Evolutionary conservation across 2,113 vertebrate genomes (phyloP).

Genomic region (Asarcornis scutulata): DNA sequence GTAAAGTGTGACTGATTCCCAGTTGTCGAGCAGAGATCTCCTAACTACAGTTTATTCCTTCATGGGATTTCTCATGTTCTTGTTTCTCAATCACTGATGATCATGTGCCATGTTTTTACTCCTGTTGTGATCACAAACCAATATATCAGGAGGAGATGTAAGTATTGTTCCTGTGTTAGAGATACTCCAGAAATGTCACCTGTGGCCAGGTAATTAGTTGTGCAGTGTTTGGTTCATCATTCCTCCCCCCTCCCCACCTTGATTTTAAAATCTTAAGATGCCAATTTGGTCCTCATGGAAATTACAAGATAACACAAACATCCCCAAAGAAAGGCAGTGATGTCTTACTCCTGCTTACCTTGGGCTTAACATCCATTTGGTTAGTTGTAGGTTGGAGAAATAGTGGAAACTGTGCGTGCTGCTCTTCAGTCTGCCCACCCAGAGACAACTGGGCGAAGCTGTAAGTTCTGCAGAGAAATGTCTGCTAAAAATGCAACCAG

Average conservation of each 20-base stretch:
- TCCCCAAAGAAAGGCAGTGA: rapidly evolving
- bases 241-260: not conserved
- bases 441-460: not conserved
- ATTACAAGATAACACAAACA: not conserved
- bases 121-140: not conserved
- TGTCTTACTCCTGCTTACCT: not conserved
- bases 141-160: not conserved
- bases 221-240: not conserved
- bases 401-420: not conserved
- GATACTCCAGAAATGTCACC: not conserved
- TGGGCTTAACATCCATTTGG: not conserved
- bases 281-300: not conserved
- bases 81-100: not conserved
- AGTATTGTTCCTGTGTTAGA: not conserved
- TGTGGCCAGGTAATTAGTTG: not conserved
- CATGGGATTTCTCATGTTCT: not conserved
- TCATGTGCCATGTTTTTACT: not conserved
- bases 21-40: not conserved
- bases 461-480: not conserved
- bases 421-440: not conserved
- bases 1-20: not conserved
- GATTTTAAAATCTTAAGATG: not conserved
- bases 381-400: not conserved
- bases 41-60: not conserved
- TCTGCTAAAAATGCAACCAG: not conserved